Evolutionary conservation across 2,797 vertebrate species (phyloP), one percentile per base, ranked within the genome.

Genomic region (Aphelocoma californica): DNA sequence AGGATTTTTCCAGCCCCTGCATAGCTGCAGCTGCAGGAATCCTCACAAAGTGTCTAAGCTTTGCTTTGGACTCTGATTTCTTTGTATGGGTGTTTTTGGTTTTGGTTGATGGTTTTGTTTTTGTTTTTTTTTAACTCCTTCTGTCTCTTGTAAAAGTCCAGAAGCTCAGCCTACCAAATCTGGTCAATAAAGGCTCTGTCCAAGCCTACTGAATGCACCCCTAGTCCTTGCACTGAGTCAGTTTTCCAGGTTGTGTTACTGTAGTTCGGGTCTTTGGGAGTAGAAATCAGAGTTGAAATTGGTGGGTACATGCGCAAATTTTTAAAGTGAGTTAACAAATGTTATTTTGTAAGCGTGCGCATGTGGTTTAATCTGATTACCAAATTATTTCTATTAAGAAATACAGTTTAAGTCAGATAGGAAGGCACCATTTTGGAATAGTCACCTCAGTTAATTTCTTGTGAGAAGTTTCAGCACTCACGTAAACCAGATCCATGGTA

Each of bases 401-500:
- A 66, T 40, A 8, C 0, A 56, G 18, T 60, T 66, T 64, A 53
- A 74, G 32, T 60, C 38, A 44, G 21, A 6, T 44, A 20, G 2
- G 32, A 69, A 53, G 32, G 47, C 8, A 38, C 5, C 4, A 3
- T 44, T 48, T 44, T 45, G 57, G 36, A 78, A 48, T n/a, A 53
- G 53, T 78, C 71, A 31, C 19, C 34, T 79, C 14, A 44, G 19
- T 12, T 73, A 11, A 25, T 57, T 72, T 51, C 44, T 34, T 61
- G 24, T 42, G 36, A 50, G 38, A 61, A 34, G 44, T 61, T 10
- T 57, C 38, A 54, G 14, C 42, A 11, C 50, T 88, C 10, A 0
- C 1, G 2, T 38, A 34, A 74, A 58, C 45, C 31, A 31, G 60
- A 56, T 32, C n/a, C 11, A 1, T 18, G 11, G 2, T 14, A 3